phyloP scores from a whole-genome alignment of 2,888 invertebrate genomes.

The Tetragnatha montana region DNA sequence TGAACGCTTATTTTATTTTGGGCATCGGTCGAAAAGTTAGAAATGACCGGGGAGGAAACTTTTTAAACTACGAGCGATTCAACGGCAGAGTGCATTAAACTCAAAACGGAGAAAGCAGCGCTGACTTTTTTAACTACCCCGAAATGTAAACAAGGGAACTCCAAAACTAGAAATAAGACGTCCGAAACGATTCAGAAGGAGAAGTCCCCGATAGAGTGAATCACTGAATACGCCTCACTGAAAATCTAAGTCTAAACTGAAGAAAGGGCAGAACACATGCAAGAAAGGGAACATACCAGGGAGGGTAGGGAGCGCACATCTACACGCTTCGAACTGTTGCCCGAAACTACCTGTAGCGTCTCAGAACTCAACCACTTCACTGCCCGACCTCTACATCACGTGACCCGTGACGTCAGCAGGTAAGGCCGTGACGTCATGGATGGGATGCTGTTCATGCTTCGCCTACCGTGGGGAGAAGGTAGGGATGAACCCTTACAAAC shows the following conservation, averaged over 20 bases:
- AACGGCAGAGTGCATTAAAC: no score
- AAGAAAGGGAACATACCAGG: slow-evolving; percentile 62
- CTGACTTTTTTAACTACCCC: no score
- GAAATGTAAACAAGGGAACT: no score
- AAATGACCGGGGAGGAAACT: no score
- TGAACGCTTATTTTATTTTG: no score
- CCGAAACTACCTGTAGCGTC: slow-evolving; percentile 68
- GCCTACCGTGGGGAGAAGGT: slow-evolving; percentile 54
- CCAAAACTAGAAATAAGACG: no score
- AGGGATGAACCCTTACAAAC: slow-evolving; percentile 26
- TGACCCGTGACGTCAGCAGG: slow-evolving; percentile 69
- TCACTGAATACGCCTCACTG: not conserved
- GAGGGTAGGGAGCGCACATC: slow-evolving; percentile 40
- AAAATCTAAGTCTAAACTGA: not conserved
- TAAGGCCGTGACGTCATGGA: slow-evolving; percentile 65
- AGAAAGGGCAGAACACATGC: slow-evolving; percentile 46
- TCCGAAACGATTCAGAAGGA: no score
- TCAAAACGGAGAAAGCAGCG: no score
- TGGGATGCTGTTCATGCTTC: slow-evolving; percentile 54
- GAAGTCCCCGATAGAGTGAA: no score
- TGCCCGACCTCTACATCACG: slow-evolving; percentile 64
- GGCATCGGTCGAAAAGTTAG: no score
- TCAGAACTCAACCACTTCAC: slow-evolving; percentile 67
- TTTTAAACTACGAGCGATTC: no score
- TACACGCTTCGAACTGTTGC: slow-evolving; percentile 56